Evolutionary conservation across 1,140 invertebrate genomes (phyloP).

Genomic region (Vanessa tameamea): DNA sequence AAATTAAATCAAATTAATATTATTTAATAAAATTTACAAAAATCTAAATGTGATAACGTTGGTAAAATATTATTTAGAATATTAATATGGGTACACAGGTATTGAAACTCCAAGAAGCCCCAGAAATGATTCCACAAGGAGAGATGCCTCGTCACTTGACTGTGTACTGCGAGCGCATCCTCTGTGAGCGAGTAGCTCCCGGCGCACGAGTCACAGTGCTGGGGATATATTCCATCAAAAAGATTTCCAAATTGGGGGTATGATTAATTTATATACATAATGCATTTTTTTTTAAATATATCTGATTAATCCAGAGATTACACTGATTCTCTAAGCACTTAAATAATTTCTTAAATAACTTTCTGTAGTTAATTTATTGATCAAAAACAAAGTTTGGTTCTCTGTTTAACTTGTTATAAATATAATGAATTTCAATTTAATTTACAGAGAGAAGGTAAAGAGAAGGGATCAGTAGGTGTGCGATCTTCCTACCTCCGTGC

Average conservation of each 20-base stretch:
- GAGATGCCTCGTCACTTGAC: slow-evolving; percentile 99
- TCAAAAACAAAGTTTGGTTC: not conserved
- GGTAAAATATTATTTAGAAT: not conserved
- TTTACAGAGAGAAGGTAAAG: slow-evolving; percentile 83
- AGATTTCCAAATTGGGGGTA: slow-evolving; percentile 83
- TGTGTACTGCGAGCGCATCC: slow-evolving; percentile 94
- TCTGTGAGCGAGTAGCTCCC: slow-evolving; percentile 97
- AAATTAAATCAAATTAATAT: no score
- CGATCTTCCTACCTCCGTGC: slow-evolving; percentile 96
- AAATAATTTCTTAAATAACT: not conserved
- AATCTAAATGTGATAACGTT: no score
- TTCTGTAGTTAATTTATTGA: not conserved
- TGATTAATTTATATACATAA: not conserved
- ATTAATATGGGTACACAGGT: slow-evolving; percentile 78
- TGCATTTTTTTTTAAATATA: not conserved
- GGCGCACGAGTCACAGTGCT: slow-evolving; percentile 97
- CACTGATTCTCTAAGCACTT: no score
- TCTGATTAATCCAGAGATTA: no score
- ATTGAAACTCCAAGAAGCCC: slow-evolving; percentile 96
- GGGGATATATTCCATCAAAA: slow-evolving; percentile 98
- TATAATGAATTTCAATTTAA: not conserved
- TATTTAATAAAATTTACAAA: no score
- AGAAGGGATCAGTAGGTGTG: slow-evolving; percentile 95
- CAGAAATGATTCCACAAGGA: slow-evolving; percentile 98
- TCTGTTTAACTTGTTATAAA: no score